Evolutionary conservation across 2,888 invertebrate genomes (phyloP), one percentile per base, ranked within the genome.

Genomic region (Omphaloscelis lunosa): DNA sequence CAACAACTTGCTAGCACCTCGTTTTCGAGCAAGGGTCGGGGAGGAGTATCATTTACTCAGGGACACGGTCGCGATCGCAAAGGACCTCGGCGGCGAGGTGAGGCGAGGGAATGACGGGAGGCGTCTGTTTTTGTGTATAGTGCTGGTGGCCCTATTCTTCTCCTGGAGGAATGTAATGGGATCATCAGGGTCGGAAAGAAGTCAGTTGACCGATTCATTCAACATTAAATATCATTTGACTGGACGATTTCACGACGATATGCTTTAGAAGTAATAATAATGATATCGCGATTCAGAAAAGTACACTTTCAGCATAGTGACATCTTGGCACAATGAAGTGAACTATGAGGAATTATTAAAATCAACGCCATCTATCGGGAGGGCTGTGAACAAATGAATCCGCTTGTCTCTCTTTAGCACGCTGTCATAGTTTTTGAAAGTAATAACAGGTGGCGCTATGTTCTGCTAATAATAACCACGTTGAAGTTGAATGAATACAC

Each of bases 321-420:
- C 86, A 83, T 83, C 83, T 83, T 67, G 39, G 5, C 7, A 23
- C 11, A 62, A 15, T 4, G 1, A 20, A 17, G 12, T 17, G 59
- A 80, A 87, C 72, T 79, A 51, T 23, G 39, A 45, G 0, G 0
- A 12, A 5, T 12, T 5, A 11, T 58, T 72, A n/a, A 56, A 29
- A 53, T 7, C 11, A 67, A 27, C 75, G 85, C 85, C 80, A 84
- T 84, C 84, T 84, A 53, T 63, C 8, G 39, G 7, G 4, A 12
- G 0, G 3, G 1, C 0, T 0, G 12, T 11, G 4, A 69, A 87
- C 63, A 7, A 56, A 2, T 27, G 1, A 29, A 66, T 51, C 23
- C 2, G 8, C 0, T 5, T 15, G 23, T n/a, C 15, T 62, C 0
- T 23, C 27, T 45, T 8, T 5, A 29, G n/a, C 2, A 39, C 20